Evolutionary conservation across 2,888 invertebrate genomes (phyloP), one percentile per base, ranked within the genome.

Genomic region (Hypercompe scribonia): DNA sequence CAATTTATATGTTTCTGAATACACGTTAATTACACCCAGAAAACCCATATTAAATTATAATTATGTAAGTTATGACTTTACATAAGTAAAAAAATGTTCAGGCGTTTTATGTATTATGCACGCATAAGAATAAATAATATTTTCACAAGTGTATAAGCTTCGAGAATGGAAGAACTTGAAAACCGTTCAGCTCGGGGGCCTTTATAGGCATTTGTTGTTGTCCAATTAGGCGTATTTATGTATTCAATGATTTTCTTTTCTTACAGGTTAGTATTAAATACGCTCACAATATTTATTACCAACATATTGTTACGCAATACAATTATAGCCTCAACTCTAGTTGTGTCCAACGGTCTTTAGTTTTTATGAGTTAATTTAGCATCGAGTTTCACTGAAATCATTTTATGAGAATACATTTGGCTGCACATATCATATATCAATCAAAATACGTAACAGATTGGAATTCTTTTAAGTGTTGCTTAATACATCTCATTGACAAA

Each of bases 361-460:
- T 46, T 61, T 33, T 71, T 63, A 54, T 42, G 42, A 68, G 31
- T 74, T 36, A 67, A 64, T 71, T 68, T 50, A 31, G 65, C 21
- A 63, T 71, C 67, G 68, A 18, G n/a, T 74, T 71, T 70, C 70
- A 31, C 50, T 63, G 34, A n/a, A 42, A 42, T 3, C 39, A 67
- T 36, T 18, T 13, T 39, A 42, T 61, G 24, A 65, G n/a, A 54
- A 39, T 71, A 8, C 28, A 68, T 68, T 70, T 70, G 42, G 18
- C 50, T 24, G 18, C 66, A 24, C 31, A 50, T 65, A 71, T 74
- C 65, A 65, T 68, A 64, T 67, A 67, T 74, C 64, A 67, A 42
- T 42, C 36, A 39, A 11, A 46, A 70, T 39, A 42, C 63, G 33
- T 50, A 67, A 70, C 39, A 63, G 24, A 36, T 39, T 46, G 46